phyloP scores from a whole-genome alignment of 1,140 invertebrate genomes.

The Schmidtea mediterranea region DNA sequence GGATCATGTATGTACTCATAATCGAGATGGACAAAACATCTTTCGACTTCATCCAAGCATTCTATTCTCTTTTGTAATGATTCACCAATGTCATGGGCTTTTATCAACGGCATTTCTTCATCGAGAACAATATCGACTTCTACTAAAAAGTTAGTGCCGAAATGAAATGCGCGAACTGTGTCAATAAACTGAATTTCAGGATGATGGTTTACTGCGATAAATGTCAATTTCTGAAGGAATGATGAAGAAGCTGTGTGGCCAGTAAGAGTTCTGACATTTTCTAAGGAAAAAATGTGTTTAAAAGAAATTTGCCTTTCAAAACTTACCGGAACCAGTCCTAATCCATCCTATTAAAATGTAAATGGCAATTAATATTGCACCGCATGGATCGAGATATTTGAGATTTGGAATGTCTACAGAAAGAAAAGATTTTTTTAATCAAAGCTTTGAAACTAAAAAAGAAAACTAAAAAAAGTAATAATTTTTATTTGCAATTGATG shows the following conservation, averaged over 20 bases:
- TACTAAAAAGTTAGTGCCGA: slow-evolving; percentile 24
- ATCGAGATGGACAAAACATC: slow-evolving; percentile 30
- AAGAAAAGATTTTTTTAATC: too few relatives aligned
- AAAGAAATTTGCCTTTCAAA: not conserved
- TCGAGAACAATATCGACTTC: slow-evolving; percentile 25
- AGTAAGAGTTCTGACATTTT: slow-evolving; percentile 19
- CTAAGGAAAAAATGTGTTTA: slow-evolving; percentile 10
- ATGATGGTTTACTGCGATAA: slow-evolving; percentile 24
- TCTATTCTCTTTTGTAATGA: slow-evolving; percentile 26
- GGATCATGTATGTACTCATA: slow-evolving; percentile 25
- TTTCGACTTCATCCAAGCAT: slow-evolving; percentile 24
- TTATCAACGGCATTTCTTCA: slow-evolving; percentile 20
- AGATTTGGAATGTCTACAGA: not conserved
- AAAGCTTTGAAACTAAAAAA: too few relatives aligned
- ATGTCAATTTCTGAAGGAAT: slow-evolving; percentile 21
- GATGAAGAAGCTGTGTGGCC: slow-evolving; percentile 19
- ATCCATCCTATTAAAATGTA: slow-evolving; percentile 25
- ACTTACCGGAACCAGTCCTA: slow-evolving; percentile 18
- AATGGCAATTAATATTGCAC: slow-evolving; percentile 27
- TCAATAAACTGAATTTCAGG: slow-evolving; percentile 23
- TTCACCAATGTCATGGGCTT: slow-evolving; percentile 28
- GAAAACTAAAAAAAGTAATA: too few relatives aligned
- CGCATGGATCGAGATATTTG: slow-evolving; percentile 8
- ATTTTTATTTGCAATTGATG: too few relatives aligned
- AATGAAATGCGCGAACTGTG: slow-evolving; percentile 29